phyloP scores from a whole-genome alignment of 64 coral and sea anemone genomes.

The Cladopsammia gracilis region DNA sequence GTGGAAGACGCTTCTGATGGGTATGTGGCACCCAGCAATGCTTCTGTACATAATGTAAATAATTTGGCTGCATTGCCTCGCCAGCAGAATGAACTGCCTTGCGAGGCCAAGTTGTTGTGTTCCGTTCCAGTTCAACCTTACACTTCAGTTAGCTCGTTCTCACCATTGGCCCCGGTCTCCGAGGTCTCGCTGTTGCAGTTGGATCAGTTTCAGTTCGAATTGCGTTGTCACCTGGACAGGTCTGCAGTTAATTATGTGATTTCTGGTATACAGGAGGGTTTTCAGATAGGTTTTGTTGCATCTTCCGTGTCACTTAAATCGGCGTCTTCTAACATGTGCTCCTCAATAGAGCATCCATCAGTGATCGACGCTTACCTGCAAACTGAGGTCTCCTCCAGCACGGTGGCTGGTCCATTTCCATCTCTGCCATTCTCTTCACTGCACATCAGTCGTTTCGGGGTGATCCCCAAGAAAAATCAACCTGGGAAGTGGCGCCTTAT shows the following conservation, averaged over 20 bases:
- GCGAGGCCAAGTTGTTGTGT: not conserved
- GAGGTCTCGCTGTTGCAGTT: not conserved
- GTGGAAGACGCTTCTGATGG: not conserved
- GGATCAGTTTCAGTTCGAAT: not conserved
- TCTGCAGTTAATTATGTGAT: not conserved
- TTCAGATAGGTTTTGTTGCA: constrained; percentile 19
- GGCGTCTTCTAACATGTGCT: not conserved
- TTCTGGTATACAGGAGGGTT: constrained; percentile 25
- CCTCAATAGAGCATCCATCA: not conserved
- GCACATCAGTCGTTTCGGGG: constrained; percentile 20
- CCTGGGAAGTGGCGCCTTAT: constrained; percentile 54
- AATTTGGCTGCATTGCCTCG: not conserved
- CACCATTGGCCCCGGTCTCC: too few relatives aligned
- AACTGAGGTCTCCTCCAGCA: not conserved
- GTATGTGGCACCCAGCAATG: not conserved
- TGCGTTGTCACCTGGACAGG: constrained; percentile 5
- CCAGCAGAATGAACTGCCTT: not conserved
- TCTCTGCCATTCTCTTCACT: not conserved
- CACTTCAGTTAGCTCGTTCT: not conserved
- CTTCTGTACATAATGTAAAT: not conserved
- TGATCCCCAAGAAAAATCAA: constrained; percentile 45
- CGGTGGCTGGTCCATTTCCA: not conserved
- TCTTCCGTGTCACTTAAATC: not conserved
- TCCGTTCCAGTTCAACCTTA: not conserved
- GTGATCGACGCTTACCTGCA: not conserved